Evolutionary conservation across 2,113 vertebrate genomes (phyloP).

Genomic region (Dipodomys spectabilis): DNA sequence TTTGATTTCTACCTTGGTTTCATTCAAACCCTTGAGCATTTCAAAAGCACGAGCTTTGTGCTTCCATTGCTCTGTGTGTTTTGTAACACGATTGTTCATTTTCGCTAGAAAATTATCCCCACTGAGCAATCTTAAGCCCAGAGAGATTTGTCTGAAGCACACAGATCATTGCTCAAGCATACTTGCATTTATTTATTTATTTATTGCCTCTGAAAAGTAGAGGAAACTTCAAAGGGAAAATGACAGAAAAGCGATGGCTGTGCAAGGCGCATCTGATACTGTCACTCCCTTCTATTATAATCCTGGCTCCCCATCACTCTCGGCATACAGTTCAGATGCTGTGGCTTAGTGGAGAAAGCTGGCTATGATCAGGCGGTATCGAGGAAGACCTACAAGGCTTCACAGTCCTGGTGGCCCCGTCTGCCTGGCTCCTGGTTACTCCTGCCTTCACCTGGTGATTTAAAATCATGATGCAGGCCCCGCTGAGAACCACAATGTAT

Average conservation of each 20-base stretch:
- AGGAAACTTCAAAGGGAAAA: not conserved
- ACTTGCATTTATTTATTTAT: too few relatives aligned
- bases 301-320: not conserved
- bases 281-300: not conserved
- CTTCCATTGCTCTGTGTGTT: not conserved
- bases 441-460: fast-evolving
- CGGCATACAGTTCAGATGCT: too few relatives aligned
- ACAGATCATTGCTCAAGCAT: not conserved
- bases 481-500: fast-evolving
- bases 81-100: not conserved
- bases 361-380: not conserved
- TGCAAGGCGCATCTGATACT: not conserved
- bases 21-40: not conserved
- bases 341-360: fast-evolving
- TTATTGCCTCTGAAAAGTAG: not conserved
- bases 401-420: fast-evolving
- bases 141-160: not conserved
- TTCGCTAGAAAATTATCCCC: not conserved
- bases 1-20: not conserved
- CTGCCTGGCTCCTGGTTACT: not conserved
- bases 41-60: not conserved
- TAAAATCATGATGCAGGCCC: fast-evolving
- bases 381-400: fast-evolving
- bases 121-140: not conserved
- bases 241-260: not conserved